phyloP scores from a whole-genome alignment of 1,140 invertebrate genomes.

The Caenorhabditis tropicalis region DNA sequence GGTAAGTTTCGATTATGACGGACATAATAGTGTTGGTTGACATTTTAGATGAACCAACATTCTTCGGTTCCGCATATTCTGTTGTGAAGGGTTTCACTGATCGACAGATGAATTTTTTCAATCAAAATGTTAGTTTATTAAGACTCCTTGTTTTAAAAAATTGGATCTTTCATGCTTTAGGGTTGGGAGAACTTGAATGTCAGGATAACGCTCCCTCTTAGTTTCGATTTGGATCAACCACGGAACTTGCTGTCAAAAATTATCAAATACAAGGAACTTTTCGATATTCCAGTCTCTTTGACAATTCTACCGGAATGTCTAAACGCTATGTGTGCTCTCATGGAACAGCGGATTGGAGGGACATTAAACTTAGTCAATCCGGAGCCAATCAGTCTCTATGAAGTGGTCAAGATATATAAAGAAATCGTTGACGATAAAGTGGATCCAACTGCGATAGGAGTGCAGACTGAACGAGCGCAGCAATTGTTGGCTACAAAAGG shows the following conservation, averaged over 20 bases:
- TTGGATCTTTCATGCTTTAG: no score
- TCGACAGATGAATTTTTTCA: constrained; percentile 64
- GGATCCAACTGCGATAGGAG: constrained; percentile 56
- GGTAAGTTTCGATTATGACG: constrained; percentile 51
- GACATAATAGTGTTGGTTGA: no score
- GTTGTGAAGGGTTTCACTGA: constrained; percentile 71
- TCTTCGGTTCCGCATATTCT: constrained; percentile 72
- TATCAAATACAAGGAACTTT: constrained; percentile 69
- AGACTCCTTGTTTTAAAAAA: no score
- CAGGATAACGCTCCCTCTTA: constrained; percentile 69
- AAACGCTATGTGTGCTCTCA: constrained; percentile 65
- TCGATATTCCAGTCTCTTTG: constrained; percentile 70
- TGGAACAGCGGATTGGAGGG: constrained; percentile 66
- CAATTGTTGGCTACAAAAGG: constrained; percentile 68
- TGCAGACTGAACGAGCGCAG: constrained; percentile 64
- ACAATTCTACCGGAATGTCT: constrained; percentile 71
- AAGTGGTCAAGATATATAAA: constrained; percentile 70
- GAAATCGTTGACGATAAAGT: constrained; percentile 63
- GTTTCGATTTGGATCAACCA: constrained; percentile 67
- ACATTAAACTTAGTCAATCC: constrained; percentile 70
- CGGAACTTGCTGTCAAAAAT: constrained; percentile 70
- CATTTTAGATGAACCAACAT: constrained; percentile 70
- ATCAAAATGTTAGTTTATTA: background rate
- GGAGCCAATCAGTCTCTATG: constrained; percentile 64
- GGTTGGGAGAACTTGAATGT: constrained; percentile 67